Evolutionary conservation across 2,113 vertebrate genomes (phyloP).

Genomic region (Podilymbus podiceps): DNA sequence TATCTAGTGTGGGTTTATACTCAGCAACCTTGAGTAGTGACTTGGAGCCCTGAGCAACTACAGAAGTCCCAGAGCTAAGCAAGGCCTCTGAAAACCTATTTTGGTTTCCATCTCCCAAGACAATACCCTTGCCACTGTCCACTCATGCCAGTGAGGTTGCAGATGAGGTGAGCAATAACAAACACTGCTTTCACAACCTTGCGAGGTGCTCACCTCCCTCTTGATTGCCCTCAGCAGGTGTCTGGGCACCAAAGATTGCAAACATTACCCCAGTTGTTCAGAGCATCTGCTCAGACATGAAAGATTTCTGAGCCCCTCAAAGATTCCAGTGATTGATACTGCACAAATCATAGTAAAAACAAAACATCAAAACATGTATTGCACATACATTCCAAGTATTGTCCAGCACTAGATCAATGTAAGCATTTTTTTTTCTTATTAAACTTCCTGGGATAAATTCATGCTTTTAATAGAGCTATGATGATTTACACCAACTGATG

Average conservation of each 20-base stretch:
- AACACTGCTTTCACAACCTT: not conserved
- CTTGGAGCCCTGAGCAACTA: not conserved
- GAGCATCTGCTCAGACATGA: not conserved
- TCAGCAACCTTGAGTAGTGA: not conserved
- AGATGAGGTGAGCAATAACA: not conserved
- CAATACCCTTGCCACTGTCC: not conserved
- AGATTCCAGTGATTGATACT: not conserved
- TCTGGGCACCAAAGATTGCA: not conserved
- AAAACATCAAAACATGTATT: not conserved
- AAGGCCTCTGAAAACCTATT: not conserved
- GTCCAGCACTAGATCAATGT: not conserved
- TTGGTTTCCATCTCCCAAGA: not conserved
- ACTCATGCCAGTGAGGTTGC: not conserved
- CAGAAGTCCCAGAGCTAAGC: not conserved
- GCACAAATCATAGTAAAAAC: not conserved
- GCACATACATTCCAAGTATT: not conserved
- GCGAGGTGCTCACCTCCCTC: not conserved
- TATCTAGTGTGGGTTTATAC: not conserved
- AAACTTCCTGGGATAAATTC: not conserved
- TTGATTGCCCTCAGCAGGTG: not conserved
- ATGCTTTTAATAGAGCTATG: not conserved
- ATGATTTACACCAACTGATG: constrained; percentile 23
- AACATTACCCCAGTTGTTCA: not conserved
- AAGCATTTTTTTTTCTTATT: not conserved
- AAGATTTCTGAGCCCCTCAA: not conserved